Conservation (phyloP, 2,888 invertebrate genomes). For the Notodonta ziczac region DNA sequence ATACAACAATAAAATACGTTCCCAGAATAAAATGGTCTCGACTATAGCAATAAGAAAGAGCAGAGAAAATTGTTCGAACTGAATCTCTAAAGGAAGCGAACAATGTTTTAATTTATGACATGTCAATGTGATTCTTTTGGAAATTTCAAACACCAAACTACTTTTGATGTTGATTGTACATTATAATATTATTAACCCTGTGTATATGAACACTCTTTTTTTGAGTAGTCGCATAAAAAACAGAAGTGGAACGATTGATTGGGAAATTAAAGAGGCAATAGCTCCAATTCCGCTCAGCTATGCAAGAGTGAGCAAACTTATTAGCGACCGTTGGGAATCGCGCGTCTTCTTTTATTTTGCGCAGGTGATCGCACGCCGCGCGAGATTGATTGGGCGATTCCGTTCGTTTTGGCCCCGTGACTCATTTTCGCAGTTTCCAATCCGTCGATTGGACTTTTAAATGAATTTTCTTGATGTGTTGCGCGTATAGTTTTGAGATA, state of each 20-base stretch:
- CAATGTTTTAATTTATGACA: too few relatives aligned
- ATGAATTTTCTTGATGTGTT: constrained; percentile 1
- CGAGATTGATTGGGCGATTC: constrained; percentile 63
- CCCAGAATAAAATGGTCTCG: too few relatives aligned
- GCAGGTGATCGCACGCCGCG: constrained; percentile 49
- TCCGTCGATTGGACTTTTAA: constrained; percentile 10
- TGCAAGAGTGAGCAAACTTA: constrained; percentile 77
- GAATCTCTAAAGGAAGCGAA: too few relatives aligned
- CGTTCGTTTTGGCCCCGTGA: constrained; percentile 58
- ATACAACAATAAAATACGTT: too few relatives aligned
- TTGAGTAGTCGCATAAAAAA: constrained; percentile 16
- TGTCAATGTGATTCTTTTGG: too few relatives aligned
- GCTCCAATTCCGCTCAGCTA: constrained; percentile 68
- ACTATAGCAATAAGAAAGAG: too few relatives aligned
- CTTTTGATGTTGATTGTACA: too few relatives aligned
- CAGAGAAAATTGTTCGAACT: too few relatives aligned
- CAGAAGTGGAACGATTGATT: constrained; percentile 59
- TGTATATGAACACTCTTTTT: too few relatives aligned
- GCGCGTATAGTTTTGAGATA: not conserved
- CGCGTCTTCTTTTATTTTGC: constrained; percentile 69
- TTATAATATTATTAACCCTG: too few relatives aligned
- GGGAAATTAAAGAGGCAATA: constrained; percentile 54
- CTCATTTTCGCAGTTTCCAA: constrained; percentile 51
- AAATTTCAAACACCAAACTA: too few relatives aligned
- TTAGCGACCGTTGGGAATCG: constrained; percentile 56